Evolutionary conservation across 1,140 invertebrate species (phyloP), one percentile per base, ranked within the genome.

Genomic region (Macrosteles quadrilineatus): DNA sequence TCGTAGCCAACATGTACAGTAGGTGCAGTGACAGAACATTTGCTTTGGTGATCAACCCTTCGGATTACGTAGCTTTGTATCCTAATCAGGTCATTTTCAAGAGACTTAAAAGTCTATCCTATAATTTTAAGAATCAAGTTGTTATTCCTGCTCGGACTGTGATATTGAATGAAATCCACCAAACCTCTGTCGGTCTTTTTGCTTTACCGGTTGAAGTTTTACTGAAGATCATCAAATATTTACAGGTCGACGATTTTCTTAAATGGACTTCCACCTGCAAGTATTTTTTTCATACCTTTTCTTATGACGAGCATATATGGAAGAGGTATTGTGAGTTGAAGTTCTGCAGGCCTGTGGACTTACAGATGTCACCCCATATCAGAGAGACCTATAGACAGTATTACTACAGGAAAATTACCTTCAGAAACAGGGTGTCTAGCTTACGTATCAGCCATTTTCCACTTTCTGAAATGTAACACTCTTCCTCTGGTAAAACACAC

Each of bases 251-350:
- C n/a, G 47, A 50, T 50, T 62, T 62, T 62, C 27, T 32, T n/a
- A 62, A 62, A n/a, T 32, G 11, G 14, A 30, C 27, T 29, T 25
- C 29, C 17, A 69, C 67, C 17, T 69, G 67, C 59, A 59, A 40
- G 31, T 62, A 59, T 50, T 62, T 69, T 12, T 62, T 59, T 62
- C 50, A 69, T 9, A 69, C 27, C 21, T 62, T 69, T 50, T 59
- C 36, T 23, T 36, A 69, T 69, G 67, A 69, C 59, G 67, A 62
- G 53, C 55, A 27, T 29, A 23, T 69, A 12, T 69, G 67, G 67
- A 69, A 69, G 59, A 17, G 53, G 21, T 55, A 53, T 32, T 67
- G 45, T 31, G 23, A 21, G 45, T 23, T 31, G 17, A 50, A 67
- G 30, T 67, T 53, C n/a, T 53, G 47, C n/a, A 6, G 47, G 17